Evolutionary conservation across 2,888 invertebrate genomes (phyloP), one percentile per base, ranked within the genome.

Genomic region (Eilema griseolum): DNA sequence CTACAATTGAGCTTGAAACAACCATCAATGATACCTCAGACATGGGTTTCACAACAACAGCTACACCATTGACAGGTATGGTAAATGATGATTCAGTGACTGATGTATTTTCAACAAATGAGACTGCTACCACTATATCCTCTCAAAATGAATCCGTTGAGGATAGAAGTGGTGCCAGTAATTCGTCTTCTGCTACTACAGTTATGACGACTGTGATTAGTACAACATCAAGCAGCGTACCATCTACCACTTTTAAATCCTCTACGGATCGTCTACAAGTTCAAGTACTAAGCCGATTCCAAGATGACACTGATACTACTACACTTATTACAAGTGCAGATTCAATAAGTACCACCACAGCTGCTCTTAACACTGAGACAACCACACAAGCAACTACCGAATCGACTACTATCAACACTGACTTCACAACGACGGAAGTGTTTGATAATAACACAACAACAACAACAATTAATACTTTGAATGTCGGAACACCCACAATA

Each of bases 401-500:
- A 80, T 78, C 83, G 16, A 85, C 85, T 63, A 87, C 85, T 71
- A 67, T 76, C 52, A 73, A 79, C 69, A 69, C 77, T 71, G 83
- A 83, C 69, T 77, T 74, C 57, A 87, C 86, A 57, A 86, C 83
- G 71, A 78, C 85, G 73, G 85, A 78, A 64, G 79, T 82, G 75
- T 80, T 82, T 41, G 86, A 87, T 69, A 83, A 85, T 20, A 85
- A 76, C 11, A 88, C 78, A 77, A 85, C 82, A 82, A 84, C 86
- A 78, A 88, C 87, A 80, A 86, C 88, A 78, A 83, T 82, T 82
- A 84, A 85, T 83, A 83, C 82, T 82, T 75, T 85, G 74, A 87
- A 83, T 77, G 81, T 84, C 70, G 86, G 83, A 73, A 86, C 87
- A 79, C 80, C 89, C 80, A 78, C 85, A 37, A 88, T 92, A 84